Conservation (phyloP, 2,797 vertebrate species). For the Peromyscus melanophrys region DNA sequence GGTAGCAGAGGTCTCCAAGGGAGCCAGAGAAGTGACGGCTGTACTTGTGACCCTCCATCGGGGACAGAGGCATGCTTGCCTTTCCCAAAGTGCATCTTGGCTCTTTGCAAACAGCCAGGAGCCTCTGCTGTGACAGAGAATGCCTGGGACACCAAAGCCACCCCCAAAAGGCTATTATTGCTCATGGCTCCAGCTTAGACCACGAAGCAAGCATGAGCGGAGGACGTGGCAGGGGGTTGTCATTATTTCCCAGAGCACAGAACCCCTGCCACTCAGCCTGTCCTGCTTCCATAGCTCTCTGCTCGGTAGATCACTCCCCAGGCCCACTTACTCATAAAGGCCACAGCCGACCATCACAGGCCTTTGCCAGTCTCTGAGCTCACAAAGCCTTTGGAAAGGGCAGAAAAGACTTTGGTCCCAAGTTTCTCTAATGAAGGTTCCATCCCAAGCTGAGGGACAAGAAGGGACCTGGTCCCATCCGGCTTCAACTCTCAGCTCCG, state of each 20-base stretch:
- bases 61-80: not conserved
- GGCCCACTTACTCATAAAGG: constrained; percentile 65
- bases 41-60: not conserved
- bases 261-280: constrained; percentile 4
- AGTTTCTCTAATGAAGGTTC: constrained; percentile 71
- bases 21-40: not conserved
- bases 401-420: constrained; percentile 23
- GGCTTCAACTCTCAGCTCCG: not conserved
- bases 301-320: not conserved
- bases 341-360: not conserved
- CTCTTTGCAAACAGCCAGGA: not conserved
- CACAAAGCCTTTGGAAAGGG: constrained; percentile 53
- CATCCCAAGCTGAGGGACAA: not conserved
- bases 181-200: not conserved
- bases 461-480: not conserved
- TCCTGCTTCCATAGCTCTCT: not conserved
- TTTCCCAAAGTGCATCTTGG: not conserved
- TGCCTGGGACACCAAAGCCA: not conserved
- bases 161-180: not conserved
- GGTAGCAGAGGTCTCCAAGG: not conserved
- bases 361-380: constrained; percentile 54
- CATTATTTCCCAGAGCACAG: not conserved
- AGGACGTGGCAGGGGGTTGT: not conserved
- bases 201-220: not conserved
- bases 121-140: not conserved